Base-by-base conservation (phyloP, 2,888 invertebrate species). In the Nemoura dubitans region DNA sequence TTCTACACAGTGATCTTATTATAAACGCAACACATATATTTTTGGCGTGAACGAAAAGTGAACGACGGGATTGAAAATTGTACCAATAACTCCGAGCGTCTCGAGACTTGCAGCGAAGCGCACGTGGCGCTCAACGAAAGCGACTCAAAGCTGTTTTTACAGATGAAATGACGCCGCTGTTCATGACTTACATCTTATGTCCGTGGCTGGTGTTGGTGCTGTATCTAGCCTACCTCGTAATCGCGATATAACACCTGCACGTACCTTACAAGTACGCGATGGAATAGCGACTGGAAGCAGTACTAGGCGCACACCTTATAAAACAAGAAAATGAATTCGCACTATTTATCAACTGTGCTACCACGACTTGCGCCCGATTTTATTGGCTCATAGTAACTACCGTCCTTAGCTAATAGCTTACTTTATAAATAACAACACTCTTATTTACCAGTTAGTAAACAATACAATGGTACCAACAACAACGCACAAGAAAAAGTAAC, bases 141-240 rank as follows among this genome's bases (percentile, higher is more conserved):
- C 36, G 10, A 36, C 36, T 6, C 16, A n/a, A 27, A n/a, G 29
- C 3, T 7, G 10, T 28, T 82, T 10, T 10, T 28, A 29, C 36
- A n/a, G n/a, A n/a, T n/a, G 86, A 7, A 59, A 87, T 85, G 86
- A 86, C 87, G 85, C 80, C 80, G 82, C 59, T 83, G 59, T 85
- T 29, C 85, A 84, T 87, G 87, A 93, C 94, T 92, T 94, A 94
- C 91, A 92, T 95, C 90, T 93, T 95, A 90, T 94, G 94, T 90
- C 95, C 95, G 90, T 95, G 95, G 95, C 92, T 95, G 90, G 92
- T 94, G 91, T 93, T 95, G 91, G 93, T 95, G 90, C 92, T 94
- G 90, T 94, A 95, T 91, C 93, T 95, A 90, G 93, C 94, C 90
- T 94, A 94, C 91, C 93, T 95, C 89, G 94, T 94, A 93, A 92